A percentile compares a stretch with the other conserved stretches of the same genome.
Conservation (phyloP, 2,113 vertebrate genomes). For the Microtus ochrogaster region DNA sequence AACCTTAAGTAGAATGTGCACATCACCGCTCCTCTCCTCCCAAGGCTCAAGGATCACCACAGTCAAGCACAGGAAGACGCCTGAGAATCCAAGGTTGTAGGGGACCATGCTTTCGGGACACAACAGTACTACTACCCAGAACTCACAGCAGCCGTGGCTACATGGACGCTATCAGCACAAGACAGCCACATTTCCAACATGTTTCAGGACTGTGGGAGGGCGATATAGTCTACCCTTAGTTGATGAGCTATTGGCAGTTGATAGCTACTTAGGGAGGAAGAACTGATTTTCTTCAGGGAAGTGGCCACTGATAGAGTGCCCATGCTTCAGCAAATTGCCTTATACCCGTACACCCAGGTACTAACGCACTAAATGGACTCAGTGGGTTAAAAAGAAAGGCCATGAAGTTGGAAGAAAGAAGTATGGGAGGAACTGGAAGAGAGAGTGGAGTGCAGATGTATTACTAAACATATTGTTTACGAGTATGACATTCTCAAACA, state of each 20-base stretch:
- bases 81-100: neutral
- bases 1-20: neutral
- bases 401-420: neutral
- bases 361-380: neutral
- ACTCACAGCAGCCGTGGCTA: neutral
- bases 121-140: neutral
- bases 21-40: neutral
- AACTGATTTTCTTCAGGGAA: neutral
- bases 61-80: neutral
- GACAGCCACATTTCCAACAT: neutral
- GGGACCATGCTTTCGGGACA: neutral
- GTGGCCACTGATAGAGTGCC: neutral
- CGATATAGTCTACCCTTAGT: neutral
- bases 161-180: too few relatives aligned
- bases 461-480: neutral
- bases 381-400: neutral
- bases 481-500: neutral
- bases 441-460: neutral
- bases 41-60: too few relatives aligned
- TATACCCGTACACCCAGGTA: neutral
- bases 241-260: neutral
- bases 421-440: neutral
- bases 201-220: too few relatives aligned
- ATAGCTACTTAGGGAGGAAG: neutral
- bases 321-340: neutral